Evolutionary conservation across 2,113 vertebrate genomes (phyloP).

Genomic region (Rhagologus leucostigma): DNA sequence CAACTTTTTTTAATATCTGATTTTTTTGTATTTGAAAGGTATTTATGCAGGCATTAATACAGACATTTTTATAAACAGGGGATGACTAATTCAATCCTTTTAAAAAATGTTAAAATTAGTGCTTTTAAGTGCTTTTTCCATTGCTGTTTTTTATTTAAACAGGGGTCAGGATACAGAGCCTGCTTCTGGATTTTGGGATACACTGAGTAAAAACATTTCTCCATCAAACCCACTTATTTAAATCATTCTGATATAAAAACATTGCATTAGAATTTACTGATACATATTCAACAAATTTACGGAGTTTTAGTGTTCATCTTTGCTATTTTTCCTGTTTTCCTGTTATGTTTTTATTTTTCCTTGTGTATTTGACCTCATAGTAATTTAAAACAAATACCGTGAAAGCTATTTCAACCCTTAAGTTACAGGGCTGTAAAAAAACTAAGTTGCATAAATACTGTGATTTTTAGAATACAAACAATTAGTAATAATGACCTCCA

Average conservation of each 20-base stretch:
- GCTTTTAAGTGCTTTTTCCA: not conserved
- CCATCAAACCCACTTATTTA: not conserved
- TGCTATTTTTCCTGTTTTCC: not conserved
- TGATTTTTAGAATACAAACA: not conserved
- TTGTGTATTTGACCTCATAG: not conserved
- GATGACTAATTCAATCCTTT: not conserved
- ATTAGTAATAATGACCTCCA: not conserved
- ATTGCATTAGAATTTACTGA: not conserved
- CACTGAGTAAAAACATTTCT: not conserved
- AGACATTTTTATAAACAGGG: not conserved
- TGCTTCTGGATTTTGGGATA: not conserved
- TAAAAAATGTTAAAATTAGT: not conserved
- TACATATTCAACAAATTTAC: not conserved
- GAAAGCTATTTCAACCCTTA: not conserved
- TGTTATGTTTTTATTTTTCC: accelerated
- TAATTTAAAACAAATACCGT: not conserved
- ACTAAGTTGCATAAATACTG: not conserved
- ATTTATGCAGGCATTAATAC: not conserved
- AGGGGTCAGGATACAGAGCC: accelerated
- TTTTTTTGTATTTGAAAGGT: not conserved
- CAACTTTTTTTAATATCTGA: not conserved
- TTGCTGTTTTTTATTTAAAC: not conserved
- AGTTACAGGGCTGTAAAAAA: not conserved
- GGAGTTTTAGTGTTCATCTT: not conserved
- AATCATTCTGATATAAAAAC: not conserved